A percentile compares a stretch with the other conserved stretches of the same genome.
phyloP scores from a whole-genome alignment of 2,113 vertebrate species.

The Oncorhynchus kisutch region DNA sequence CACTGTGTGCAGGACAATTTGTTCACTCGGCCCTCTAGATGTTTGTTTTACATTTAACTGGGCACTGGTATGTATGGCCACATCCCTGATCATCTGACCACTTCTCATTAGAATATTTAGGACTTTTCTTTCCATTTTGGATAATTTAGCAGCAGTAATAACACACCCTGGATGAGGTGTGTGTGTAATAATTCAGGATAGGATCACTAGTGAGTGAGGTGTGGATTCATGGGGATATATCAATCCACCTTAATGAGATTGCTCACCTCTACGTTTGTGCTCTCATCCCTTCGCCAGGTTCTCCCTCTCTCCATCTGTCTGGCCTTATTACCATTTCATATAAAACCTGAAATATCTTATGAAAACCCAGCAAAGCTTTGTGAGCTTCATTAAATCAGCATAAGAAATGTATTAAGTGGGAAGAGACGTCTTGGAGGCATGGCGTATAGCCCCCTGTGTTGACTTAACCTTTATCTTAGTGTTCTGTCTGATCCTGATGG shows the following conservation, averaged over 20 bases:
- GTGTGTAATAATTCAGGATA: slow-evolving; percentile 86
- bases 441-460: slow-evolving; percentile 83
- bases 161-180: slow-evolving; percentile 65
- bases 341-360: slow-evolving; percentile 92
- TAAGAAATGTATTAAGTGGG: slow-evolving; percentile 99
- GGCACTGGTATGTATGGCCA: slow-evolving; percentile 60
- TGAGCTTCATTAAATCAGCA: slow-evolving; percentile 99
- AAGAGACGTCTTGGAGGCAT: slow-evolving; percentile 86
- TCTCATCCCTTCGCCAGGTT: slow-evolving; percentile 52
- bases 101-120: slow-evolving; percentile 80
- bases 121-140: slow-evolving; percentile 84
- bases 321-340: slow-evolving; percentile 98
- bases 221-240: slow-evolving; percentile 92
- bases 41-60: slow-evolving; percentile 71
- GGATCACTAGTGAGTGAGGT: slow-evolving; percentile 77
- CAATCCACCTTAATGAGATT: slow-evolving; percentile 98
- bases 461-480: slow-evolving; percentile 97
- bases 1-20: slow-evolving; percentile 52
- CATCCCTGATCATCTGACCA: slow-evolving; percentile 51
- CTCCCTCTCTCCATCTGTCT: slow-evolving; percentile 68
- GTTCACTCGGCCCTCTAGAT: slow-evolving; percentile 59
- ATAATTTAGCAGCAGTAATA: slow-evolving; percentile 89
- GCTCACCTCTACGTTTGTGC: slow-evolving; percentile 89
- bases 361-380: slow-evolving; percentile 95
- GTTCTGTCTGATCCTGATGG: slow-evolving; percentile 51